Conservation (phyloP, 2,888 invertebrate genomes). For the Augiades crinisus region DNA sequence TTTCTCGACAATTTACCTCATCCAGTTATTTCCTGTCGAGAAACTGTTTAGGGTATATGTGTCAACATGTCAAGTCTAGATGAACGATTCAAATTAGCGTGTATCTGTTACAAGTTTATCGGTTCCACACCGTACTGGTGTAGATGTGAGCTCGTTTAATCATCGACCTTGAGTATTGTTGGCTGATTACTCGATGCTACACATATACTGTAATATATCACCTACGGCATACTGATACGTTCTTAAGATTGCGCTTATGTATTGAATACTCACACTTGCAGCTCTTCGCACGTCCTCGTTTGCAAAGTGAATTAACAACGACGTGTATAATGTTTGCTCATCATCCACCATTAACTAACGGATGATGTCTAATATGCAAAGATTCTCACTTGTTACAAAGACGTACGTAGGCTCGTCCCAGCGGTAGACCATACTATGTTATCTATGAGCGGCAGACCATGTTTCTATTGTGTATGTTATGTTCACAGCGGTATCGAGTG, state of each 20-base stretch:
- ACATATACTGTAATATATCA: slow-evolving; percentile 28
- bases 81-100: slow-evolving; percentile 33
- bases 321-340: slow-evolving; percentile 3
- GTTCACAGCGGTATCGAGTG: slow-evolving; percentile 88
- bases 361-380: slow-evolving; percentile 5
- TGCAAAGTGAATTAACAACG: slow-evolving; percentile 49
- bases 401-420: neutral
- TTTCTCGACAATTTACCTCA: neutral
- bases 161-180: slow-evolving; percentile 63
- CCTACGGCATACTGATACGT: slow-evolving; percentile 40
- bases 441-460: slow-evolving; percentile 38
- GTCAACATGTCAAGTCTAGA: slow-evolving; percentile 28
- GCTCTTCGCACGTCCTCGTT: slow-evolving; percentile 35
- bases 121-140: slow-evolving; percentile 28
- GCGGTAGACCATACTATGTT: slow-evolving; percentile 17
- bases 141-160: slow-evolving; percentile 37
- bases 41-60: slow-evolving; percentile 5
- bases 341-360: neutral
- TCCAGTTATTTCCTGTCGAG: neutral
- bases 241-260: slow-evolving; percentile 41
- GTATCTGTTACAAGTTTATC: slow-evolving; percentile 28
- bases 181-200: slow-evolving; percentile 59
- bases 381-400: neutral
- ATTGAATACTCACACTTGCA: slow-evolving; percentile 46
- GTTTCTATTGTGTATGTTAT: slow-evolving; percentile 52